A percentile compares a stretch with the other conserved stretches of the same genome.
These are phyloP conservation scores for Mnemiopsis leidyi DNA, from an alignment of 37 sponge, comb jelly and placozoan genomes.

Conservation along the genomic window DNA sequence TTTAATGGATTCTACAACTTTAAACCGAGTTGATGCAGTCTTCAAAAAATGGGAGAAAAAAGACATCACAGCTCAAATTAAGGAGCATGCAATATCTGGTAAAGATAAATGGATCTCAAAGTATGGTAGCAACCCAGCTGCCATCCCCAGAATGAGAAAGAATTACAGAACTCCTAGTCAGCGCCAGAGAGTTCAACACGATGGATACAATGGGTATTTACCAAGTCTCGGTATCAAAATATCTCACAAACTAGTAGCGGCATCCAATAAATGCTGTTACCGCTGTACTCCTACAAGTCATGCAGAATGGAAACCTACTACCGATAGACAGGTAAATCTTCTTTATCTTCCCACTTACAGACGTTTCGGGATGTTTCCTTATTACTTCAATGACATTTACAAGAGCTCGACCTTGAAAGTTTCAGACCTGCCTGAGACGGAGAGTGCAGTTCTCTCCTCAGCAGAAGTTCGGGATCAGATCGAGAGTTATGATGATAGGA, in stretches of 20 bases:
- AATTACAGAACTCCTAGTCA: conserved; percentile 41
- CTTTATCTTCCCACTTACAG: not conserved
- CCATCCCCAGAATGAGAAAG: not conserved
- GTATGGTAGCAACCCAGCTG: conserved; percentile 28
- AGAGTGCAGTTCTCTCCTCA: not conserved
- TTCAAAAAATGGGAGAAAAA: conserved; percentile 55
- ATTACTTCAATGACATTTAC: conserved; percentile 5
- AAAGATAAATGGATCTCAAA: conserved; percentile 38
- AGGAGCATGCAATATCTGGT: not conserved
- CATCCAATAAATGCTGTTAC: not conserved
- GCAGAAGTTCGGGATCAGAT: conserved; percentile 1
- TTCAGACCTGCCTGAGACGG: not conserved
- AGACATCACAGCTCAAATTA: not conserved
- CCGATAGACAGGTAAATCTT: not conserved
- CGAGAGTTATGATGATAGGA: not conserved
- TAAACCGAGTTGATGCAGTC: not conserved
- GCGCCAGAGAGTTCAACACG: not conserved
- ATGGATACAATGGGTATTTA: not conserved
- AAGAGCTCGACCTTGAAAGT: conserved; percentile 8
- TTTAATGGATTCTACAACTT: not conserved
- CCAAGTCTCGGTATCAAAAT: conserved; percentile 22
- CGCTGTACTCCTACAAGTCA: conserved; percentile 14
- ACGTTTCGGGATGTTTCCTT: not conserved
- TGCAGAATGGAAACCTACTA: not conserved
- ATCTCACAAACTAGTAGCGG: not conserved